Percentiles rank a stretch among this genome's conserved stretches.
phyloP scores from a whole-genome alignment of 2,797 vertebrate species.

The Neoniphon sammara region DNA sequence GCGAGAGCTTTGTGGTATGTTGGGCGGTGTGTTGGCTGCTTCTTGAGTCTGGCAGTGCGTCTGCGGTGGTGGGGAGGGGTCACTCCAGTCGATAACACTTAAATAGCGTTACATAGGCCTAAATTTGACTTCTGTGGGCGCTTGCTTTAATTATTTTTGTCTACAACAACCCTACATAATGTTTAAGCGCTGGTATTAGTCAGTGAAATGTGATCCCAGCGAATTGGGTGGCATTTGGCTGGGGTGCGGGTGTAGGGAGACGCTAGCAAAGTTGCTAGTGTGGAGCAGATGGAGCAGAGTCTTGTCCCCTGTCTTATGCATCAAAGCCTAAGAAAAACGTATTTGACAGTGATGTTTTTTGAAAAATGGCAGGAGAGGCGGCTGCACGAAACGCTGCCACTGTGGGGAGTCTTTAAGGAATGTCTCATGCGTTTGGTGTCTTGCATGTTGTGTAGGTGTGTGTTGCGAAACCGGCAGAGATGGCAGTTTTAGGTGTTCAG shows the following conservation, averaged over 20 bases:
- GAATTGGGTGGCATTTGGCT: neutral
- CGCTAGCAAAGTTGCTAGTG: neutral
- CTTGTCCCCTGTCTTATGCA: neutral
- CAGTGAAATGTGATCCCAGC: neutral
- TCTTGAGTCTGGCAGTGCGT: constrained; percentile 40
- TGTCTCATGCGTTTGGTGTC: neutral
- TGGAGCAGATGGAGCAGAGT: neutral
- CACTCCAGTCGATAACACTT: constrained; percentile 26
- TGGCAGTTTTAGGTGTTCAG: neutral
- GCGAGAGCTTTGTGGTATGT: constrained; percentile 37
- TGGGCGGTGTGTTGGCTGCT: constrained; percentile 32
- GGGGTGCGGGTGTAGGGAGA: neutral
- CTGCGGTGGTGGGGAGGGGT: constrained; percentile 32
- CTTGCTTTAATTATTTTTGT: constrained; percentile 1
- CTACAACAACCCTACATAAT: neutral
- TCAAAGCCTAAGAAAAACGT: neutral
- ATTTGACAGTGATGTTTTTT: neutral
- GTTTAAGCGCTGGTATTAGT: neutral
- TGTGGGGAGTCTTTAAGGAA: neutral
- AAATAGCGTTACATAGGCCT: constrained; percentile 23
- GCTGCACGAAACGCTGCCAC: neutral
- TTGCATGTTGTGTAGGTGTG: neutral
- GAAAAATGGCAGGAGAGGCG: neutral
- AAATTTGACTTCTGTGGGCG: constrained; percentile 7
- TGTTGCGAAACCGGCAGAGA: constrained; percentile 14